Percentiles rank a stretch among this genome's conserved stretches.
Evolutionary conservation across 2,113 vertebrate species (phyloP).

Genomic region (Xenopus borealis): DNA sequence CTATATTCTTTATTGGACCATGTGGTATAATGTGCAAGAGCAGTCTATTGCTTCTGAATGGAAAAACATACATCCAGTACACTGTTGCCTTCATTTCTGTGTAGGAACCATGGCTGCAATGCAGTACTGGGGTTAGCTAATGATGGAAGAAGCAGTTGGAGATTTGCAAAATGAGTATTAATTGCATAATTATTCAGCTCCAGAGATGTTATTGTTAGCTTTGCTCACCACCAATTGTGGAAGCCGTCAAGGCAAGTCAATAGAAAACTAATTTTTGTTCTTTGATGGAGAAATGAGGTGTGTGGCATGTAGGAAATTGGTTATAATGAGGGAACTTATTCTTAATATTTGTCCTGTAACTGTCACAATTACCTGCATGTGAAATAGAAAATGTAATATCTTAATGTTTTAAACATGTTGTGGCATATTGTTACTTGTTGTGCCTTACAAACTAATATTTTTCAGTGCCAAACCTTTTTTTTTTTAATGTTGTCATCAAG

Average conservation of each 20-base stretch:
- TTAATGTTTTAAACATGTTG: neutral
- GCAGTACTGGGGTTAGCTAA: slow-evolving; percentile 7
- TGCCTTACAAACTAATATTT: too few species aligned
- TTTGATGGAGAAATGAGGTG: slow-evolving; percentile 74
- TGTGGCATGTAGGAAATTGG: slow-evolving; percentile 77
- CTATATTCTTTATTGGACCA: too few species aligned
- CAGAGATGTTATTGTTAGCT: slow-evolving; percentile 31
- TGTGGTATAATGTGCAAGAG: too few species aligned
- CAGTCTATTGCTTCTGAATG: too few species aligned
- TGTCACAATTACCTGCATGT: slow-evolving; percentile 55
- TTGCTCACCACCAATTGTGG: slow-evolving; percentile 39
- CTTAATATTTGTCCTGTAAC: slow-evolving; percentile 68
- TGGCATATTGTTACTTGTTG: too few species aligned
- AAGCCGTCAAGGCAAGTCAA: slow-evolving; percentile 74
- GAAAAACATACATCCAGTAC: neutral
- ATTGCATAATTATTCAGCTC: slow-evolving; percentile 31
- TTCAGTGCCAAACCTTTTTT: too few species aligned
- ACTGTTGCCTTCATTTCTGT: neutral
- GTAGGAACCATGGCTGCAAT: neutral
- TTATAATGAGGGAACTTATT: slow-evolving; percentile 82
- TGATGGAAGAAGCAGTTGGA: slow-evolving; percentile 7
- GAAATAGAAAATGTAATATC: slow-evolving; percentile 34
- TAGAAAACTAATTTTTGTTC: slow-evolving; percentile 79
- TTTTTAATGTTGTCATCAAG: too few species aligned
- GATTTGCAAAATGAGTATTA: slow-evolving; percentile 39